phyloP scores from a whole-genome alignment of 1,140 invertebrate genomes.

The Lethocerus indicus region DNA sequence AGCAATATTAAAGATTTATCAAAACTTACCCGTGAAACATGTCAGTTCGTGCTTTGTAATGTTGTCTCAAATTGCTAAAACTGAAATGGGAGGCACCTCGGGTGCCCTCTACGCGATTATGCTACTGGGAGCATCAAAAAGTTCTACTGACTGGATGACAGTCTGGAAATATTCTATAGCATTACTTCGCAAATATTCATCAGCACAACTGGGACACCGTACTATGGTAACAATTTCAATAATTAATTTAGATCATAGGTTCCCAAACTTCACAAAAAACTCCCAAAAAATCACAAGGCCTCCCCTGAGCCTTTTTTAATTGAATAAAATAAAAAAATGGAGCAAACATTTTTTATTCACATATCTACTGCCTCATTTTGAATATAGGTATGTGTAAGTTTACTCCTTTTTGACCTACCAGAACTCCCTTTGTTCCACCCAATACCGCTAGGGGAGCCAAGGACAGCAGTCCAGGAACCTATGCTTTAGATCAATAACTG shows the following conservation, averaged over 20 bases:
- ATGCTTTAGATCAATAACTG: too few species aligned
- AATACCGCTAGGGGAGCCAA: too few species aligned
- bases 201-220: slow-evolving; percentile 52
- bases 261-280: neutral
- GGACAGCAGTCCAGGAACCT: too few species aligned
- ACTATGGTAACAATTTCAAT: slow-evolving; percentile 42
- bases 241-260: too few species aligned
- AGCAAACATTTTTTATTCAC: too few species aligned
- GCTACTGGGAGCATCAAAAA: slow-evolving; percentile 35
- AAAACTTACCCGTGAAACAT: slow-evolving; percentile 19
- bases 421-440: too few species aligned
- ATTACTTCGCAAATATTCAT: slow-evolving; percentile 50
- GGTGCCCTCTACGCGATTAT: slow-evolving; percentile 54
- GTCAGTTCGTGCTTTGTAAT: slow-evolving; percentile 30
- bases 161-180: slow-evolving; percentile 33
- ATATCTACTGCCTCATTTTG: too few species aligned
- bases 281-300: neutral
- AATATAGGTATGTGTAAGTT: too few species aligned
- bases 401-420: too few species aligned
- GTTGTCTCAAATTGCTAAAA: slow-evolving; percentile 39
- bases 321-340: neutral
- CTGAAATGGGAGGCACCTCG: slow-evolving; percentile 50
- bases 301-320: neutral
- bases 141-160: slow-evolving; percentile 27
- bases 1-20: slow-evolving; percentile 12